Percentiles rank a stretch among this genome's conserved stretches.
Evolutionary conservation across 2,888 invertebrate species (phyloP).

Genomic region (Drosophila emarginata): DNA sequence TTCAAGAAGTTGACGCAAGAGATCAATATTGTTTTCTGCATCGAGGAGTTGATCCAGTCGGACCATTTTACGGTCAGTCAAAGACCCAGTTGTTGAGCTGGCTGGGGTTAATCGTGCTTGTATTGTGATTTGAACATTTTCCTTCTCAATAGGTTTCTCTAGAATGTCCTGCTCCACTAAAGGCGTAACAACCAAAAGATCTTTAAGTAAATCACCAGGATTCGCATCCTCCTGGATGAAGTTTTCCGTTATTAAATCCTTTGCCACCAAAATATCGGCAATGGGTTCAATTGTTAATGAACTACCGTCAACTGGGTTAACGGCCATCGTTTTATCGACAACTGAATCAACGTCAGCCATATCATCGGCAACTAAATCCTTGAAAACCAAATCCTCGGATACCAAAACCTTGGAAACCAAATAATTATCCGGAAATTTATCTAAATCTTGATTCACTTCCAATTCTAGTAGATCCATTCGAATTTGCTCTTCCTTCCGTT

Average conservation of each 20-base stretch:
- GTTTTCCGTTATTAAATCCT: too few relatives aligned
- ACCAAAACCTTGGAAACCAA: not conserved
- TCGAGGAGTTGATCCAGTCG: conserved; percentile 53
- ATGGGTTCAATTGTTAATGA: not conserved
- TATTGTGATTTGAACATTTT: not conserved
- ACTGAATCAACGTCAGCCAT: not conserved
- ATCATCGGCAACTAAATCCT: not conserved
- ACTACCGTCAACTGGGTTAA: not conserved
- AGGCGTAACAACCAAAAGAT: not conserved
- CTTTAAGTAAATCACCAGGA: not conserved
- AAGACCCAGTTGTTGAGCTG: not conserved
- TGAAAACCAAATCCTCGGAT: not conserved
- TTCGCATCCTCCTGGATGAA: too few relatives aligned
- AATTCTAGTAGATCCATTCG: not conserved
- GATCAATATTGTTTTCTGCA: conserved; percentile 47
- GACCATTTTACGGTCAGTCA: conserved; percentile 40
- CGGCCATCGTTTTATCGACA: not conserved
- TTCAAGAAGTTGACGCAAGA: conserved; percentile 45
- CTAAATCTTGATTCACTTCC: not conserved
- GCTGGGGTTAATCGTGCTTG: not conserved
- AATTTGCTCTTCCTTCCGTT: not conserved
- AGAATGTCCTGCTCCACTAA: not conserved
- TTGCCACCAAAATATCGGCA: not conserved
- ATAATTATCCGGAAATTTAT: not conserved
- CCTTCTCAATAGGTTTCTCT: not conserved